A percentile compares a stretch with the other conserved stretches of the same genome.
Evolutionary conservation across 2,797 vertebrate genomes (phyloP).

Genomic region (Serranus cabrilla): DNA sequence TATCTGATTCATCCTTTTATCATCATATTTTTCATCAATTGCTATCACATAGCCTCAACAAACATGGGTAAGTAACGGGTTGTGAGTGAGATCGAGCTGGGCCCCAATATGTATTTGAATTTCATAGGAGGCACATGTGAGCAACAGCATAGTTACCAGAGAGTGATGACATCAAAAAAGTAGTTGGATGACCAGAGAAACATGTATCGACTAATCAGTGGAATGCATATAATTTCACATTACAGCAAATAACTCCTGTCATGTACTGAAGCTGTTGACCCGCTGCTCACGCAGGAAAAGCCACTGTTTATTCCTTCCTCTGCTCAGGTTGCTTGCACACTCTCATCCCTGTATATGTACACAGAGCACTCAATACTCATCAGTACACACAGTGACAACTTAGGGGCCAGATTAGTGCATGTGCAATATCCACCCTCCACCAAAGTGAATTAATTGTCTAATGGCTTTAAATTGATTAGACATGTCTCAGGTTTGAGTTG

Average conservation of each 20-base stretch:
- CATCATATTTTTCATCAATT: too few relatives aligned
- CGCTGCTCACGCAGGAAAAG: slow-evolving; percentile 39
- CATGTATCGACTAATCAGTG: background rate
- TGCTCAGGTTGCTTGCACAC: slow-evolving; percentile 39
- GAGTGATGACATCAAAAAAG: background rate
- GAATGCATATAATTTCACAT: background rate
- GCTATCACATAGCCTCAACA: too few relatives aligned
- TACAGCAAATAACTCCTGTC: slow-evolving; percentile 5
- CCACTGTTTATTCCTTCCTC: slow-evolving; percentile 51
- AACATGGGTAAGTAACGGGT: too few relatives aligned
- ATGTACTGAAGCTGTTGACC: slow-evolving; percentile 39
- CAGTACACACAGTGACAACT: slow-evolving; percentile 74
- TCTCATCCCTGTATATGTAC: slow-evolving; percentile 66
- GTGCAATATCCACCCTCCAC: slow-evolving; percentile 77
- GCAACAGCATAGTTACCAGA: too few relatives aligned
- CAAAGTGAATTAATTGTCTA: slow-evolving; percentile 84
- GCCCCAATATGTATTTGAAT: too few relatives aligned
- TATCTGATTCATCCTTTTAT: too few relatives aligned
- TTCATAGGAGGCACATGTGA: too few relatives aligned
- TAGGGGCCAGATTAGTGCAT: slow-evolving; percentile 73
- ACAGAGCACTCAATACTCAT: slow-evolving; percentile 78
- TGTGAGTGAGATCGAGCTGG: too few relatives aligned
- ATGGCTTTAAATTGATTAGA: slow-evolving; percentile 85
- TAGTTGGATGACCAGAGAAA: background rate
- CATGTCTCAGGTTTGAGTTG: slow-evolving; percentile 81